Percentiles rank a stretch among this genome's conserved stretches.
Conservation (phyloP, 30 jellyfish, hydroid and myxozoan species). For the Pseudorhiza aurosa region DNA sequence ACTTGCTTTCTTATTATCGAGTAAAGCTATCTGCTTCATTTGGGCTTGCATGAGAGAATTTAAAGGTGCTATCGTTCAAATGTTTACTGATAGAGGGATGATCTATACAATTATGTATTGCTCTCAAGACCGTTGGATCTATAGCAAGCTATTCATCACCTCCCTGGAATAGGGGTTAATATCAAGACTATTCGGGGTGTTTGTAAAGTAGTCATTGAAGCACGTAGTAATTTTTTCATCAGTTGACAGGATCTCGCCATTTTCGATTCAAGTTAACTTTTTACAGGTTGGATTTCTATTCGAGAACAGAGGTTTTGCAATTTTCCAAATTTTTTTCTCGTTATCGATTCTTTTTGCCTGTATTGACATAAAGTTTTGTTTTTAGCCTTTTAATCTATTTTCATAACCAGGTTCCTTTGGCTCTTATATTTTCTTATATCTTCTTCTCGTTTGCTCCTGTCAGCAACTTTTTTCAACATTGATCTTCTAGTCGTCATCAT, state of each 20-base stretch:
- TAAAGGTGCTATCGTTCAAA: no score
- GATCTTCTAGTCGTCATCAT: neutral
- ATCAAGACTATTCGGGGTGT: slow-evolving; percentile 21
- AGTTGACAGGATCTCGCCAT: slow-evolving; percentile 42
- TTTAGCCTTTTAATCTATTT: neutral
- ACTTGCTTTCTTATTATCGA: no score
- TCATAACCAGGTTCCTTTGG: slow-evolving; percentile 5
- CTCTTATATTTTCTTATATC: slow-evolving; percentile 12
- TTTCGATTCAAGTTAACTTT: slow-evolving; percentile 15
- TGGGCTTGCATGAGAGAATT: no score
- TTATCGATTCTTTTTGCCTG: slow-evolving; percentile 33
- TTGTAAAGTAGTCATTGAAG: slow-evolving; percentile 13
- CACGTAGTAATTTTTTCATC: slow-evolving; percentile 38
- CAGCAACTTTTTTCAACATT: slow-evolving; percentile 3
- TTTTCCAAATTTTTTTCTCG: slow-evolving; percentile 15
- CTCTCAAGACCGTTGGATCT: slow-evolving; percentile 27
- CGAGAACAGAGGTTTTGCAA: slow-evolving; percentile 21
- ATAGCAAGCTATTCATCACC: neutral
- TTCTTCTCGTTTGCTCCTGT: slow-evolving; percentile 3
- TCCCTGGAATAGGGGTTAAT: slow-evolving; percentile 23
- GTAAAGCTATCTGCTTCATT: no score
- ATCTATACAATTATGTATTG: neutral
- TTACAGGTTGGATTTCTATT: slow-evolving; percentile 14
- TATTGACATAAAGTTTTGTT: neutral
- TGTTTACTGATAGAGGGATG: slow-evolving; percentile 8